Base-by-base conservation (phyloP, 2,888 invertebrate species). In the Atrina japonica region DNA sequence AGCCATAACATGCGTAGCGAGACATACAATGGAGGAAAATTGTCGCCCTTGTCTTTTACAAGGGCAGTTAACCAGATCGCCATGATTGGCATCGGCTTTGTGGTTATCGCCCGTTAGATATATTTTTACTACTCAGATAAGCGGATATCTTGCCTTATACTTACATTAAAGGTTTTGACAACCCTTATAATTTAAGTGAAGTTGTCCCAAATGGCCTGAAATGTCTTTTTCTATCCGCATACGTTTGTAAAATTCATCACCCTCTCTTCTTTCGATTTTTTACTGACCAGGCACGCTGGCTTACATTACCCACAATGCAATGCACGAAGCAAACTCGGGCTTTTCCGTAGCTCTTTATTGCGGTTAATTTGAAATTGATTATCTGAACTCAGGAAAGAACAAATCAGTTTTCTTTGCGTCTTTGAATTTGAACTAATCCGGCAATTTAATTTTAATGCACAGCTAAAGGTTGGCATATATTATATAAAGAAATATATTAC, bases 41-140 rank as follows among this genome's bases (percentile, higher is more conserved):
- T 80, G 77, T 77, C 77, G 70, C 80, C 79, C 80, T 75, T 80
- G 72, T 64, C 60, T 69, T 64, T 66, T 67, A 61, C 73, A 78
- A 71, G 80, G 80, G 76, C 76, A 80, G 73, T 77, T 78, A 80
- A 75, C 74, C 58, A 58, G 53, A 53, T 58, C 64, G 66, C 64
- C 70, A 64, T 66, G 52, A 35, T 53, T 23, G 7, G 27, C 18
- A 14, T 40, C 18, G n/a, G 58, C 43, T 58, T 56, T 58, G 29
- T 59, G 53, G 70, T 70, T 70, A 64, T 70, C 70, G 70, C 70
- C 70, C 70, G 66, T 70, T 58, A 67, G 41, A 45, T 30, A 25
- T 49, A 61, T 56, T 40, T 56, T 56, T 29, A 5, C 40, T 25
- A 18, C 40, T 35, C n/a, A 56, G 40, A 40, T 56, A 35, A 7